These are phyloP conservation scores for Plecotus auritus DNA, from an alignment of 2,113 vertebrate genomes.

Conservation along the genomic window DNA sequence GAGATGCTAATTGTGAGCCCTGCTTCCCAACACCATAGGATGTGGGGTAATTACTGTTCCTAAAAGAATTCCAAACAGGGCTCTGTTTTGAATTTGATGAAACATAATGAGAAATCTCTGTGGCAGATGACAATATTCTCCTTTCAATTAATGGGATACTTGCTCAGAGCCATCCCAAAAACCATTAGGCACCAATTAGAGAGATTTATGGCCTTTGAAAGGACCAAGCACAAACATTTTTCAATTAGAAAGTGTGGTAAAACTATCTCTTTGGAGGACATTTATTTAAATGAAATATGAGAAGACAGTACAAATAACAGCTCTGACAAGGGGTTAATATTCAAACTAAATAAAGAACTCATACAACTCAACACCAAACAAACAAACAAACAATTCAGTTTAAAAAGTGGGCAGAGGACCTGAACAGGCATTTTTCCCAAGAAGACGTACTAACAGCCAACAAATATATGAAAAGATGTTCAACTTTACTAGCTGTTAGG, in stretches of 20 bases:
- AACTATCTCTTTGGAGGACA: not conserved
- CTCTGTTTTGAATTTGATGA: slow-evolving; percentile 50
- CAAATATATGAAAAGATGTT: not conserved
- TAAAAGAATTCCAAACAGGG: slow-evolving; percentile 42
- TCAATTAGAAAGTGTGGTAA: slow-evolving; percentile 23
- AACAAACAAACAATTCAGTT: not conserved
- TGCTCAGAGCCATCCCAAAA: slow-evolving; percentile 26
- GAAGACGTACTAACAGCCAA: not conserved
- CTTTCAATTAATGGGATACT: slow-evolving; percentile 42
- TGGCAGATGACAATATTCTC: slow-evolving; percentile 48
- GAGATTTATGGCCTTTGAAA: slow-evolving; percentile 57
- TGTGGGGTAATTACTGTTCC: slow-evolving; percentile 25
- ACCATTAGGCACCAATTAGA: slow-evolving; percentile 34
- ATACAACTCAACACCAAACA: not conserved
- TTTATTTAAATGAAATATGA: slow-evolving; percentile 34
- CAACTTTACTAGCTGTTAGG: not conserved
- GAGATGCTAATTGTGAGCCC: slow-evolving; percentile 23
- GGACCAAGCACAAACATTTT: slow-evolving; percentile 35
- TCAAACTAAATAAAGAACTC: not conserved
- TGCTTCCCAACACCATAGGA: slow-evolving; percentile 38
- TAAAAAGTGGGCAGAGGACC: not conserved
- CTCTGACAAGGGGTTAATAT: not conserved
- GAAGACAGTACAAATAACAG: not conserved
- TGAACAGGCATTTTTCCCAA: not conserved
- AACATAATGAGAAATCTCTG: slow-evolving; percentile 53